Base-by-base conservation (phyloP, 2,113 vertebrate species). In the Clarias gariepinus region DNA sequence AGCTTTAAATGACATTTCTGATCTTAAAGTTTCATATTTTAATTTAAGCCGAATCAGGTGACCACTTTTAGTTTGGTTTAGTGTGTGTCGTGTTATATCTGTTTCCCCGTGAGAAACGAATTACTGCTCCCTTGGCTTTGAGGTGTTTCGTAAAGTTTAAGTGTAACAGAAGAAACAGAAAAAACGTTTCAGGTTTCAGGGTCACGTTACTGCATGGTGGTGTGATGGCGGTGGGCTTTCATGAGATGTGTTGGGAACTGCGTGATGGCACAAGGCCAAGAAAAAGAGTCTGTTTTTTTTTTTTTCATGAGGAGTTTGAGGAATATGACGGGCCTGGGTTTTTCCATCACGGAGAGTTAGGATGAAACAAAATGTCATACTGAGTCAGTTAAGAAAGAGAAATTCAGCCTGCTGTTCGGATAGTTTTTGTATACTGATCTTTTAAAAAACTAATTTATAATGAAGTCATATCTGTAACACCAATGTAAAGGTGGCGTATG, bases 211-310 rank as follows among this genome's bases (percentile, higher is more conserved):
- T 80, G 55, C 55, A 41, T 12, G 60, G 18, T 78, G 71, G 30
- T 53, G 55, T 71, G 84, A 82, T 28, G 66, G 64, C 52, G 76
- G n/a, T 23, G 21, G 71, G 33, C 63, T 83, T 85, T 55, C 52
- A 18, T 52, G 64, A 82, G 66, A 63, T 61, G 25, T 33, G 36
- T 82, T 80, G 57, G 57, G 77, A 78, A 57, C 36, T 71, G 77
- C 85, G 85, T 85, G 74, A 86, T 82, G 87, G 82, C 52, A 58
- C 15, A 11, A 52, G 41, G 52, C 87, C 85, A 85, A 84, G 80
- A 68, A 88, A 77, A 85, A 88, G 63, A 90, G 57, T 36, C 85
- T 64, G 81, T 53, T 81, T 47, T 47, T 8, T 77, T 81, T 66
- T 82, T 33, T 10, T 5, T 82, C 85, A 41, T 57, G n/a, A n/a